A percentile compares a stretch with the other conserved stretches of the same genome.
Conservation (phyloP, 1,140 invertebrate species). For the Hylaeus anthracinus region DNA sequence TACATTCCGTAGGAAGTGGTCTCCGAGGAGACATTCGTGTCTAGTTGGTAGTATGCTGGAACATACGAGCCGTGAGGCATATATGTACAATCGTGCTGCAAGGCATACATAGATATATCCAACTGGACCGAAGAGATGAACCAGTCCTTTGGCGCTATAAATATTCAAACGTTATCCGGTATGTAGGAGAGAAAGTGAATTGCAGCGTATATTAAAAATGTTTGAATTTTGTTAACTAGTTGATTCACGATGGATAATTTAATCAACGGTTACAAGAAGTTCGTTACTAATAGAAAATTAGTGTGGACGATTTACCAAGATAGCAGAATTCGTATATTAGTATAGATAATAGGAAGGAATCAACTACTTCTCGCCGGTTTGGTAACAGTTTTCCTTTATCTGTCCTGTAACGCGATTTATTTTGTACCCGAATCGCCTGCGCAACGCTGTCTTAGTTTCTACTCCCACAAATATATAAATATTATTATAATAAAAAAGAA, state of each 20-base stretch:
- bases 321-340: not conserved
- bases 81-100: constrained; percentile 17
- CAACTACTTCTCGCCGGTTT: not conserved
- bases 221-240: not conserved
- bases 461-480: constrained; percentile 10
- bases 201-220: not conserved
- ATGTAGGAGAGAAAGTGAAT: constrained; percentile 2
- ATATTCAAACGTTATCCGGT: constrained; percentile 12
- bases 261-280: too few species aligned
- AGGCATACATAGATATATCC: constrained; percentile 13
- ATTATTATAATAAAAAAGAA: not conserved
- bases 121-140: constrained; percentile 24
- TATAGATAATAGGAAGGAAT: constrained; percentile 15
- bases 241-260: not conserved
- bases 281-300: too few species aligned
- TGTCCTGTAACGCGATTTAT: constrained; percentile 34
- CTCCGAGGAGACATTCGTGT: constrained; percentile 44
- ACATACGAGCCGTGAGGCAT: constrained; percentile 12
- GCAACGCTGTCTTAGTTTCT: constrained; percentile 30
- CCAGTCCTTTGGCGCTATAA: constrained; percentile 35
- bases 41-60: constrained; percentile 29
- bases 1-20: constrained; percentile 35
- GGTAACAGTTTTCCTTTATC: constrained; percentile 22
- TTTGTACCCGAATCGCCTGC: constrained; percentile 33
- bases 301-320: too few species aligned